Conservation (phyloP, 2,113 vertebrate genomes). For the Peromyscus leucopus region DNA sequence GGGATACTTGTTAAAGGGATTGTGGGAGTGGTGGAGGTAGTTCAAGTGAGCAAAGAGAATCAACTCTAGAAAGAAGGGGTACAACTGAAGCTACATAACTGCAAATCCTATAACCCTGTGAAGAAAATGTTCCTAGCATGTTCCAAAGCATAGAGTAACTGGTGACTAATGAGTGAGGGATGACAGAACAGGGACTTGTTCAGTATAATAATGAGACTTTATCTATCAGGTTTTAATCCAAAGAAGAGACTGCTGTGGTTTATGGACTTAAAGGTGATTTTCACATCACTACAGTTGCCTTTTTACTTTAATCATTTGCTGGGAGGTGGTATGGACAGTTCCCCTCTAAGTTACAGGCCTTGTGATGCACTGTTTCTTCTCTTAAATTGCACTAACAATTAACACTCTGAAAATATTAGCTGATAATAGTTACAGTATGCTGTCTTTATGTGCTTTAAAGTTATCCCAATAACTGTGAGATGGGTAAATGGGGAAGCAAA, state of each 20-base stretch:
- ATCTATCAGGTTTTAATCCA: slow-evolving; percentile 26
- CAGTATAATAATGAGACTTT: not conserved
- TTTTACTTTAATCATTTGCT: not conserved
- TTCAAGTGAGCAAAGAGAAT: not conserved
- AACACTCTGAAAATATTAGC: slow-evolving; percentile 18
- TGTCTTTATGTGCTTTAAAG: not conserved
- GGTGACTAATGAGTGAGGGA: not conserved
- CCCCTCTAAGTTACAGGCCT: not conserved
- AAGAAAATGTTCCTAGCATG: not conserved
- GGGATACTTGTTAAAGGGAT: not conserved
- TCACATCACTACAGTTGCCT: not conserved
- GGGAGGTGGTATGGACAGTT: not conserved
- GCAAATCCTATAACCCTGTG: not conserved
- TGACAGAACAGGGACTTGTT: not conserved
- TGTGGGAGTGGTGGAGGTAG: not conserved
- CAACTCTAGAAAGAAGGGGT: not conserved
- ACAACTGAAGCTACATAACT: not conserved
- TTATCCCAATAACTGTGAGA: not conserved
- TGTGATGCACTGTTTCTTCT: not conserved
- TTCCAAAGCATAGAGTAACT: not conserved
- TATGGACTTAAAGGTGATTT: slow-evolving; percentile 17
- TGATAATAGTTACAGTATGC: not conserved
- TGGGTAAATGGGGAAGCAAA: slow-evolving; percentile 8
- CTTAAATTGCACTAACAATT: slow-evolving; percentile 10
- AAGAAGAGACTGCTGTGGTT: slow-evolving; percentile 17